Percentiles rank a stretch among this genome's conserved stretches.
Evolutionary conservation across 1,140 invertebrate genomes (phyloP).

Genomic region (Acromyrmex echinatior): DNA sequence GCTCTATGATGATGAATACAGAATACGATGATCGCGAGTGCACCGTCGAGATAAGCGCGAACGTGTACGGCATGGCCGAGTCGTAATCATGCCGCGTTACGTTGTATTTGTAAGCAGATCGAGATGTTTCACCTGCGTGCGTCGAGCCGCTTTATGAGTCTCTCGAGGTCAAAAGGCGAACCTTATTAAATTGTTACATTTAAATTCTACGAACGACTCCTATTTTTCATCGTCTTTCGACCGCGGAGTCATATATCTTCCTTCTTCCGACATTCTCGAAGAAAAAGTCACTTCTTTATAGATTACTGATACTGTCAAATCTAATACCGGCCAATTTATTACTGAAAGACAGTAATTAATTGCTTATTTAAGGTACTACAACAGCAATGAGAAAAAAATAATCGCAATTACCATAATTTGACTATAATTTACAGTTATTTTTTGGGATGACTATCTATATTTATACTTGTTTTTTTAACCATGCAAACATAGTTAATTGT

Average conservation of each 20-base stretch:
- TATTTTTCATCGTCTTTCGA: background rate
- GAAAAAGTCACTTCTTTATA: background rate
- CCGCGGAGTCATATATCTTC: background rate
- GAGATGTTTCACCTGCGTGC: constrained; percentile 40
- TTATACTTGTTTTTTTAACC: no score
- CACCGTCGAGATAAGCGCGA: constrained; percentile 12
- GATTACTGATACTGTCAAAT: no score
- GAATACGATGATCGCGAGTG: constrained; percentile 12
- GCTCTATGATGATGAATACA: constrained; percentile 63
- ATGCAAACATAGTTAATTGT: no score
- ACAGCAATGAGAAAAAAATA: no score
- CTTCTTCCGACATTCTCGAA: background rate
- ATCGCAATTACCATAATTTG: no score
- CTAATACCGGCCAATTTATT: no score
- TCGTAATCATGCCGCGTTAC: constrained; percentile 19
- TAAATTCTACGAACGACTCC: background rate
- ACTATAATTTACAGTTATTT: no score
- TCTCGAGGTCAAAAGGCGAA: background rate
- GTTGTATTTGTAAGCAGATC: constrained; percentile 36
- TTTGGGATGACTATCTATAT: no score
- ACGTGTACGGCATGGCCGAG: constrained; percentile 2
- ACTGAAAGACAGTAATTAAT: no score
- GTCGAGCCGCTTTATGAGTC: background rate
- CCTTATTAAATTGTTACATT: constrained; percentile 1
- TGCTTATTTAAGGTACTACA: no score